These are phyloP conservation scores for Oxycera nigricornis DNA, from an alignment of 2,888 invertebrate genomes.

Conservation along the genomic window DNA sequence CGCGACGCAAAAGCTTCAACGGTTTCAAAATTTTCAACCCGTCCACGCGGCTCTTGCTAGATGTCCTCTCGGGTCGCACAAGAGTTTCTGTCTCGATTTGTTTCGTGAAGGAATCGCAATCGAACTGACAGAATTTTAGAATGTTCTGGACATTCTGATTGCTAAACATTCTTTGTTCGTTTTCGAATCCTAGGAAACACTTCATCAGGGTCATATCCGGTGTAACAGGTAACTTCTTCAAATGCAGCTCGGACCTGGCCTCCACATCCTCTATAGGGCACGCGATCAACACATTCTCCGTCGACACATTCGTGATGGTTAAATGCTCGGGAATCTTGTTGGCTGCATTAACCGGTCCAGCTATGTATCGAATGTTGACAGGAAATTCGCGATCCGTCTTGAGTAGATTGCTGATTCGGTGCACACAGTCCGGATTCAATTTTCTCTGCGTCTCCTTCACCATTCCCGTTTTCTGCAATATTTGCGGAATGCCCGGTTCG, in stretches of 20 bases:
- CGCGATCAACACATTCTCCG: constrained; percentile 62
- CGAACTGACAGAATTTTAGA: constrained; percentile 61
- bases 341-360: constrained; percentile 54
- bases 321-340: constrained; percentile 58
- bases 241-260: constrained; percentile 63
- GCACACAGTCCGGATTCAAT: constrained; percentile 60
- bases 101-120: constrained; percentile 60
- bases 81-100: constrained; percentile 60
- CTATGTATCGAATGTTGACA: constrained; percentile 58
- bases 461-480: constrained; percentile 56
- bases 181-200: constrained; percentile 59
- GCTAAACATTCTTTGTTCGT: constrained; percentile 60
- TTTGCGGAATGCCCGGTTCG: constrained; percentile 66
- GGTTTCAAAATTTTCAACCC: constrained; percentile 66
- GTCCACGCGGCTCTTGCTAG: constrained; percentile 64
- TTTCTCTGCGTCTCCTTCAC: constrained; percentile 53
- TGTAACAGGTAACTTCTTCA: constrained; percentile 64
- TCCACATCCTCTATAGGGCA: constrained; percentile 64
- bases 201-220: constrained; percentile 59
- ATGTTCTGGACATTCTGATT: constrained; percentile 62
- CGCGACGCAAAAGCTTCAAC: constrained; percentile 58
- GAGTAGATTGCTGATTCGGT: constrained; percentile 58
- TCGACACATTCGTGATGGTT: constrained; percentile 56
- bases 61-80: constrained; percentile 59
- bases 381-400: constrained; percentile 56